Base-by-base conservation (phyloP, 1,140 invertebrate genomes). In the Drosophila nigromelanica region DNA sequence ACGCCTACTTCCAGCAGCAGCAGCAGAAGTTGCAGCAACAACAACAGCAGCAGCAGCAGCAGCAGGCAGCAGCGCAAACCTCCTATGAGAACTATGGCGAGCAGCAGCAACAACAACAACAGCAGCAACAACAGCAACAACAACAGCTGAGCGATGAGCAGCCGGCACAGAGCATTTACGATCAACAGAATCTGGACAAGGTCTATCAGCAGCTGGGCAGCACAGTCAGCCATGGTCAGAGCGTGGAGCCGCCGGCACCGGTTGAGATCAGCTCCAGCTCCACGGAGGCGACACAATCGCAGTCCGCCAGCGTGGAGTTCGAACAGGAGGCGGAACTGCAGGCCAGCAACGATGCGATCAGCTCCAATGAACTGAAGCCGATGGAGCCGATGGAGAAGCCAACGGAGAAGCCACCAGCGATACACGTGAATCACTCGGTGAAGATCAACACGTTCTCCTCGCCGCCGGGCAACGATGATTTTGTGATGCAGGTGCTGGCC, bases 391-490 rank as follows among this genome's bases (percentile, higher is more conserved):
- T 24, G 21, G 21, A 24, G 7, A 61, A 68, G 59, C 33, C 59
- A 10, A 78, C 78, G 10, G 50, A 81, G 14, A 70, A 72, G 24
- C 89, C 85, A 0, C 76, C 86, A 0, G 39, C 67, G 4, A 78
- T 90, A 12, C 87, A 91, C 51, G 86, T 90, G n/a, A 70, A 87
- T 40, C 69, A 90, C 21, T 82, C 90, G 0, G 87, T 89, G 15
- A 87, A 85, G 43, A 77, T 91, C 39, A 78, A 64, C 27, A 80
- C 83, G 7, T 71, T 78, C 39, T 76, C 86, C 5, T 75, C 86
- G 39, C 78, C 82, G 11, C 79, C 89, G 0, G 72, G 78, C 8
- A 91, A 90, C 33, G 89, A 91, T 74, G 86, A 91, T 24, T 91
- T 90, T 21, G 86, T 91, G 14, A 78, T 90, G 75, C 80, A 86